Conservation (phyloP, 2,113 vertebrate genomes). For the Perca flavescens region DNA sequence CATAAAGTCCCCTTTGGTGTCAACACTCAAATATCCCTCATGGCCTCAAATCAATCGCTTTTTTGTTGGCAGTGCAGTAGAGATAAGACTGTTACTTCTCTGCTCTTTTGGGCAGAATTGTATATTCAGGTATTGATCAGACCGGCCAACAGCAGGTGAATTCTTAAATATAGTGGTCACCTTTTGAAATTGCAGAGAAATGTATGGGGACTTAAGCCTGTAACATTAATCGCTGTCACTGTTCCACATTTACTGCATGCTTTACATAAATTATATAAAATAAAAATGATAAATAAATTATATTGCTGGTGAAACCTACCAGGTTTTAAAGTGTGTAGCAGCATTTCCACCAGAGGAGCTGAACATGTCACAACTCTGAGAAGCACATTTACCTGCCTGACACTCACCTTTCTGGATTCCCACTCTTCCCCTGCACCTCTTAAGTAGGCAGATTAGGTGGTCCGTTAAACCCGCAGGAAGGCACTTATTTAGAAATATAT, state of each 20-base stretch:
- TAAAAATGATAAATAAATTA: constrained; percentile 4
- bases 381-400: constrained; percentile 70
- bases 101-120: constrained; percentile 22
- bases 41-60: constrained; percentile 26
- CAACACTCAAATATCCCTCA: constrained; percentile 12
- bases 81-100: constrained; percentile 42
- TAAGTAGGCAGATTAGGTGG: constrained; percentile 83
- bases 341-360: constrained; percentile 54
- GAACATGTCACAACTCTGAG: constrained; percentile 68
- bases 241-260: constrained; percentile 26
- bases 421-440: constrained; percentile 56
- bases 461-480: constrained; percentile 78
- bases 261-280: background rate
- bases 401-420: constrained; percentile 67
- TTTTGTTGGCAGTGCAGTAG: constrained; percentile 14
- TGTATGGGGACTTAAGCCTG: constrained; percentile 4
- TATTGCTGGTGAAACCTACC: constrained; percentile 19
- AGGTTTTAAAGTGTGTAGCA: constrained; percentile 48
- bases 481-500: constrained; percentile 84
- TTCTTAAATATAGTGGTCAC: constrained; percentile 27
- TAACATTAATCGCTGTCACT: constrained; percentile 19
- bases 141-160: constrained; percentile 5
- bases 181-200: constrained; percentile 6
- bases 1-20: constrained; percentile 21
- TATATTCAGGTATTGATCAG: constrained; percentile 65